Base-by-base conservation (phyloP, 2,888 invertebrate species). In the Apodemia zela region DNA sequence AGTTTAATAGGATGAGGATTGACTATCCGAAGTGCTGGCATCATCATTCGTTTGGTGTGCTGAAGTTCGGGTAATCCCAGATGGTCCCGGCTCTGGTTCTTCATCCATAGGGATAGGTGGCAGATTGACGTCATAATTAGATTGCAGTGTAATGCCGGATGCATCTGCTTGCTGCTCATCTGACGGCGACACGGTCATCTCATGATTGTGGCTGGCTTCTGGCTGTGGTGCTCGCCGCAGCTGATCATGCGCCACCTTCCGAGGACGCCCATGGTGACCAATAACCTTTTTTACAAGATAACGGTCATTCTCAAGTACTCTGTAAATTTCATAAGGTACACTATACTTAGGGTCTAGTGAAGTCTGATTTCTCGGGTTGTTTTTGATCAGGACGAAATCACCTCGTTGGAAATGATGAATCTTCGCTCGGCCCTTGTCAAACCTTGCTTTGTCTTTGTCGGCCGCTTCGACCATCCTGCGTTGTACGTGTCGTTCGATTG, bases 151-250 rank as follows among this genome's bases (percentile, higher is more conserved):
- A 29, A 21, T 29, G 57, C n/a, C 57, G 29, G 25, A 58, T 1
- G 13, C 29, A 4, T 1, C 29, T 21, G 57, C 25, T 58, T 29
- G 11, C 21, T 58, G 57, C 21, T 58, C 57, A 58, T 58, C 57
- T 5, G 29, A 2, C 15, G 57, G 25, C 57, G 57, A 58, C 57
- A 58, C 25, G 57, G 57, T 29, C 57, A 58, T 58, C 29, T n/a
- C 18, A 10, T n/a, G 17, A 10, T 29, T 25, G 11, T 13, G 15
- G 15, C 25, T 58, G 29, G 18, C 17, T 15, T 21, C 33, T 3
- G 58, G 58, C 35, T 58, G 58, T 58, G 58, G 58, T 29, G 58
- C 58, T 58, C 58, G 58, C 3, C 58, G 58, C 42, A 42, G 15
- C 15, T 42, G 42, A 15, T 42, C 42, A 15, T 42, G 42, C 4